Evolutionary conservation across 2,888 invertebrate genomes (phyloP), one percentile per base, ranked within the genome.

Genomic region (Drosophila nigritarsus): DNA sequence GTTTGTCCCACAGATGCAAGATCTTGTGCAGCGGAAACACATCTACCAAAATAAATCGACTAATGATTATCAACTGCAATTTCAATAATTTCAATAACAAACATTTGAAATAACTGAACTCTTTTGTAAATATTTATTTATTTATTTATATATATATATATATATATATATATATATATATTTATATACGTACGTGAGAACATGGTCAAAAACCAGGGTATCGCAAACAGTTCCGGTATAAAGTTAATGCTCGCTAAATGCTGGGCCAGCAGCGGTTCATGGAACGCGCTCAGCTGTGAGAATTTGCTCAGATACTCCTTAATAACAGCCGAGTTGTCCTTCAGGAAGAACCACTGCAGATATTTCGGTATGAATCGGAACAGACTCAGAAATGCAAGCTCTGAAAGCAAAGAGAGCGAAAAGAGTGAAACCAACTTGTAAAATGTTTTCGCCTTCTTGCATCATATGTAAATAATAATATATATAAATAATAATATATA

Each of bases 151-250:
- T n/a, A n/a, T n/a, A n/a, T n/a, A n/a, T n/a, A 36, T 36, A 36
- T 36, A 36, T 38, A 40, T 38, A 9, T 18, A 9, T n/a, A 38
- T 8, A 9, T 5, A 40, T n/a, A 11, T 42, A 3, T 11, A 15
- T 20, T 11, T 6, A 18, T 11, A 3, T 11, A 95, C 97, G 96
- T 94, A 99, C 98, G 99, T 67, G 99, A 98, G 94, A 98, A 99
- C 97, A 99, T 98, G 8, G 99, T 99, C 40, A 99, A 94, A 92
- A 99, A 99, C 99, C 99, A 99, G 0, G 99, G 99, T 92, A 99
- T 99, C 27, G 99, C 98, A 93, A 99, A 99, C 20, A 99, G 94
- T 93, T 99, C 99, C 0, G 99, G 99, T 82, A 97, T 98, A 92
- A 99, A 99, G 90, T 96, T 97, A 82, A 99, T 99, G 20, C 96